phyloP scores from a whole-genome alignment of 2,797 vertebrate genomes.

The Rhodeus uyekii region DNA sequence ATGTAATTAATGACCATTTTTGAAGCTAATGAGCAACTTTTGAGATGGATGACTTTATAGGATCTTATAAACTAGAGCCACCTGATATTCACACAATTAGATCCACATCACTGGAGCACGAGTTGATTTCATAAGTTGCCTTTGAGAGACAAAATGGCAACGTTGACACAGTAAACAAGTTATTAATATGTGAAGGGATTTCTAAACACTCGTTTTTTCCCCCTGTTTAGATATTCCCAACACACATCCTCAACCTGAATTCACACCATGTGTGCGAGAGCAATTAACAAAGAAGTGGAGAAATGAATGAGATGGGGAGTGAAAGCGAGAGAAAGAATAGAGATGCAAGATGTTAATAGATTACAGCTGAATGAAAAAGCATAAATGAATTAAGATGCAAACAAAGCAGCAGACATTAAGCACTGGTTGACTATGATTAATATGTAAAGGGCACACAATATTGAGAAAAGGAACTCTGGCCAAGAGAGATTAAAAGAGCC shows the following conservation, averaged over 20 bases:
- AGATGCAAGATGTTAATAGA: slow-evolving; percentile 48
- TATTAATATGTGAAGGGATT: slow-evolving; percentile 51
- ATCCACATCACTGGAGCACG: slow-evolving; percentile 45
- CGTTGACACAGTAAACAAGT: slow-evolving; percentile 53
- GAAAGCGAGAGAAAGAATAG: slow-evolving; percentile 17
- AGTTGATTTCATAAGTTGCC: slow-evolving; percentile 42
- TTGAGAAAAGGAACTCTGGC: slow-evolving; percentile 52
- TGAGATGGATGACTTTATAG: slow-evolving; percentile 24
- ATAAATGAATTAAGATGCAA: slow-evolving; percentile 60
- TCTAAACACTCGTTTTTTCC: slow-evolving; percentile 18
- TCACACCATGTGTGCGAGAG: slow-evolving; percentile 43
- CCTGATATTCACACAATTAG: slow-evolving; percentile 57
- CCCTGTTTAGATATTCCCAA: slow-evolving; percentile 33
- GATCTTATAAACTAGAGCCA: slow-evolving; percentile 35
- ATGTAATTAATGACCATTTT: not conserved
- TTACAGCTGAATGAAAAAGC: slow-evolving; percentile 46
- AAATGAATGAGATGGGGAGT: slow-evolving; percentile 24
- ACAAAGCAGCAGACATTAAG: slow-evolving; percentile 52
- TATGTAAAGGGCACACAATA: slow-evolving; percentile 45
- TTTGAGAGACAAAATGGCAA: slow-evolving; percentile 48
- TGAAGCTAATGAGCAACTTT: slow-evolving; percentile 36
- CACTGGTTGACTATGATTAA: slow-evolving; percentile 54
- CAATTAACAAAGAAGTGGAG: slow-evolving; percentile 27
- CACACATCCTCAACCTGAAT: slow-evolving; percentile 22
- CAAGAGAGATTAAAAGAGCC: slow-evolving; percentile 60